phyloP scores from a whole-genome alignment of 2,888 invertebrate genomes.

The Meiosimyza platycephala region DNA sequence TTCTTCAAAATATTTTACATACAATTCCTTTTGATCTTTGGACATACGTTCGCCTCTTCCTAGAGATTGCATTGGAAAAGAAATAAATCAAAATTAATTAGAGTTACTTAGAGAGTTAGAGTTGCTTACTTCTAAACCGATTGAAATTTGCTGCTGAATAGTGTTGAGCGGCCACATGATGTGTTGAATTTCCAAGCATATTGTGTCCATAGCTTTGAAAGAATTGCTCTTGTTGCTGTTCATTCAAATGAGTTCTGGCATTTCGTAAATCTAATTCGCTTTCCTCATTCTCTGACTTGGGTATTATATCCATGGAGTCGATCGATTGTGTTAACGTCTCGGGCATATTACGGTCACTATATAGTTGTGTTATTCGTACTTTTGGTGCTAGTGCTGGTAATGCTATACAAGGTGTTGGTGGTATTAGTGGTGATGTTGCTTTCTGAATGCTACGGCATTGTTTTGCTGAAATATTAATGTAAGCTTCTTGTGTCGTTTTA shows the following conservation, averaged over 20 bases:
- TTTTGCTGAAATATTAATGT: not conserved
- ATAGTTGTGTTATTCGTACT: conserved; percentile 43
- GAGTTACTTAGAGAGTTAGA: too few species aligned
- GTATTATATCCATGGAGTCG: conserved; percentile 62
- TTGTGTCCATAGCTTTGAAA: conserved; percentile 15
- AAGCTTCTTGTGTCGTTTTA: conserved; percentile 25
- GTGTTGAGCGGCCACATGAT: conserved; percentile 51
- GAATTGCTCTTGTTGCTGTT: conserved; percentile 47
- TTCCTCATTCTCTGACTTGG: conserved; percentile 57
- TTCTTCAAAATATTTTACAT: conserved; percentile 62
- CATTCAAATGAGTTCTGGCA: conserved; percentile 39
- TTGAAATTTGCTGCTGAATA: conserved; percentile 58
- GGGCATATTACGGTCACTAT: conserved; percentile 51
- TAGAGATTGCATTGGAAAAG: conserved; percentile 4
- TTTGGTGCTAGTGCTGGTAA: conserved; percentile 38
- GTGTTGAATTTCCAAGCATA: conserved; percentile 38
- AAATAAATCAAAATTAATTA: not conserved
- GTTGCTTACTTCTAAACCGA: conserved; percentile 57
- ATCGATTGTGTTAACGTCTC: conserved; percentile 61
- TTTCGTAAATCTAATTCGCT: conserved; percentile 47
- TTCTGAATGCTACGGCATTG: not conserved
- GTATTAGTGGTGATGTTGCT: not conserved
- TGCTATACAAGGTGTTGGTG: conserved; percentile 30
- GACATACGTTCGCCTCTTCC: conserved; percentile 64
- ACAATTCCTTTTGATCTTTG: conserved; percentile 61